phyloP scores from a whole-genome alignment of 2,888 invertebrate genomes.

The Cerceris ruficornis region DNA sequence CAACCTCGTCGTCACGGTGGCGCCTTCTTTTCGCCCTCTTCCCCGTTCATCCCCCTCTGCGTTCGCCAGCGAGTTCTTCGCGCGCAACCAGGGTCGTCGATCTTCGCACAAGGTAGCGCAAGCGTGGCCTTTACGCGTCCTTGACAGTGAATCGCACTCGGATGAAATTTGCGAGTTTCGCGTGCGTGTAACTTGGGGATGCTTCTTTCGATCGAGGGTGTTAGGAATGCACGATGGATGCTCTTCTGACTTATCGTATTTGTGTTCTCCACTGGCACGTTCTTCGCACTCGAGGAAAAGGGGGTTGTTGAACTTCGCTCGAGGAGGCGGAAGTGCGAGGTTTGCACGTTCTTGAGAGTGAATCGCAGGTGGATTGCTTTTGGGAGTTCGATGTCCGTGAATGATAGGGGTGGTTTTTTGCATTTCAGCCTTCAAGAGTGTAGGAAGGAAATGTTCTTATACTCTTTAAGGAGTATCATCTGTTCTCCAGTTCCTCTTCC shows the following conservation, averaged over 20 bases:
- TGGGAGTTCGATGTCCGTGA: neutral
- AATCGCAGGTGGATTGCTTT: slow-evolving; percentile 33
- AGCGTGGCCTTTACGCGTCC: slow-evolving; percentile 52
- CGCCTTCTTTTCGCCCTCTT: slow-evolving; percentile 8
- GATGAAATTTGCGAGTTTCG: neutral
- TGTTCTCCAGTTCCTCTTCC: no score
- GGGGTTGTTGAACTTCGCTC: slow-evolving; percentile 12
- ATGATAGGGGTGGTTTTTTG: no score
- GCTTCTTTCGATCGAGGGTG: no score
- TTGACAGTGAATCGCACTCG: slow-evolving; percentile 53
- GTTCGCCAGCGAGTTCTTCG: slow-evolving; percentile 14
- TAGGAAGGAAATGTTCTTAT: no score
- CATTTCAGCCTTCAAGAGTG: no score
- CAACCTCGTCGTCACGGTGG: neutral
- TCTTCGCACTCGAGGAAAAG: no score
- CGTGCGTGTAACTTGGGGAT: no score
- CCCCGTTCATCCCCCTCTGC: neutral
- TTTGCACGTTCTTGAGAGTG: slow-evolving; percentile 31
- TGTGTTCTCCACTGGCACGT: no score
- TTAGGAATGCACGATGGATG: no score
- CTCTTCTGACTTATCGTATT: no score
- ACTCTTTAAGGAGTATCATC: no score
- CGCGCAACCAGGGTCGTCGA: slow-evolving; percentile 60
- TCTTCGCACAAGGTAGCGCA: slow-evolving; percentile 40
- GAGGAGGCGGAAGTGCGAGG: slow-evolving; percentile 3